Percentiles rank a stretch among this genome's conserved stretches.
Conservation (phyloP, 1,140 invertebrate genomes). For the Chymomyza costata region DNA sequence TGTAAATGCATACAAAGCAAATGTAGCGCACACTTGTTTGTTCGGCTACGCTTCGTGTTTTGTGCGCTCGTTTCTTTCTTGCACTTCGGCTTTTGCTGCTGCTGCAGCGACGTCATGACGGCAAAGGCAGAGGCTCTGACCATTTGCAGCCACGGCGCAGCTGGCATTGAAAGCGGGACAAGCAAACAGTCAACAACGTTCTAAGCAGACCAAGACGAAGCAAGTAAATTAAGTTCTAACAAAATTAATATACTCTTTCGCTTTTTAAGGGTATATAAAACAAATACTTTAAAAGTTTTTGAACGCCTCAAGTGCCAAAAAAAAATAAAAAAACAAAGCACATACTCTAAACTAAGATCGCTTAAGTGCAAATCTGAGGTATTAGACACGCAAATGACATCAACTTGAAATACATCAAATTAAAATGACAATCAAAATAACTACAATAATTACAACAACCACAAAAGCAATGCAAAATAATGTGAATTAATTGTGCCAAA, state of each 20-base stretch:
- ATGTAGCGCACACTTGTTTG: not conserved
- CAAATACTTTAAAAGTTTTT: not conserved
- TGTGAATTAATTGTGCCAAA: constrained; percentile 49
- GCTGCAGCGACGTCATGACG: constrained; percentile 15
- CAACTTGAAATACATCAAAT: constrained; percentile 26
- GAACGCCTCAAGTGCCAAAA: not conserved
- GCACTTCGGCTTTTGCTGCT: constrained; percentile 14
- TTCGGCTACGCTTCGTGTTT: too few relatives aligned
- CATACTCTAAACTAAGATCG: constrained; percentile 12
- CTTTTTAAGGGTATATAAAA: too few relatives aligned
- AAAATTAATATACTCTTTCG: constrained; percentile 14
- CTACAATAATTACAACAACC: constrained; percentile 10
- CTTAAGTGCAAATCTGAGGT: too few relatives aligned
- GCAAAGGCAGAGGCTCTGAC: constrained; percentile 28
- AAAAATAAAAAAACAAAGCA: constrained; percentile 17
- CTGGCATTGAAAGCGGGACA: constrained; percentile 69
- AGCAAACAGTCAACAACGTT: constrained; percentile 61
- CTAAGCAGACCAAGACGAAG: constrained; percentile 15
- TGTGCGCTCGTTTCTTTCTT: too few relatives aligned
- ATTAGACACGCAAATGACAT: constrained; percentile 42
- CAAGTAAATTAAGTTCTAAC: constrained; percentile 15
- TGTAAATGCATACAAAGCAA: too few relatives aligned
- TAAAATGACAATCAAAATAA: constrained; percentile 13
- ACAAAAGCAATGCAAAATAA: constrained; percentile 41
- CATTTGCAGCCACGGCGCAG: constrained; percentile 43